Base-by-base conservation (phyloP, 64 coral and sea anemone species). In the Stichodactyla helianthus region DNA sequence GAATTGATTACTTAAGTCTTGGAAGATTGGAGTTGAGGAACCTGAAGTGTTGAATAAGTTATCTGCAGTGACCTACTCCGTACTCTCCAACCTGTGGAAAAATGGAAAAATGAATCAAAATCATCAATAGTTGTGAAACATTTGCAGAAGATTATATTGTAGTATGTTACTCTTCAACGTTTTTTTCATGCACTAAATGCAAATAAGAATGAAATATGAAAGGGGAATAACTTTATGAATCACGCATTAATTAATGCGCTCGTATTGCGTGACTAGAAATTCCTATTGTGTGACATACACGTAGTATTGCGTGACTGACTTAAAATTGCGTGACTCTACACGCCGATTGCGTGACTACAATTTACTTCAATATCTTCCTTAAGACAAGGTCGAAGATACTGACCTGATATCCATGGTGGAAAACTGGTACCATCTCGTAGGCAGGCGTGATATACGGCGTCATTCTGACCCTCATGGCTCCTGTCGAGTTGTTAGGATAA, bases 361-460 rank as follows among this genome's bases (percentile, higher is more conserved):
- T 57, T 1, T 57, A 10, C 55, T 35, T 35, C 31, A 35, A 35
- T 35, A 35, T 35, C 31, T 35, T 35, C 31, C 59, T 5, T 17
- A 14, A 61, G 59, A 80, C 5, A 8, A 80, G 52, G 22, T 74
- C 26, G 16, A 31, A 35, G 31, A n/a, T 74, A 31, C 55, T 87
- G 67, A 96, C 94, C 94, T 96, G 94, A 35, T 96, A 96, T 87
- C 94, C 94, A 83, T 96, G 94, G 79, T 96, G 94, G 77, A 96
- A 96, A 85, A 96, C 84, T 23, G 94, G 94, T 70, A 96, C 91
- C 91, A 96, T 68, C 86, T 96, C 94, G 61, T 93, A 97, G 25
- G 91, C 87, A 71, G 91, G 94, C 10, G 94, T 77, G 35, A 97
- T 74, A 87, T 97, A 97, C 4, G 94, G 94, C 51, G 94, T 67